These are phyloP conservation scores for Xestobium rufovillosum DNA, from an alignment of 2,888 invertebrate genomes.

Conservation along the genomic window DNA sequence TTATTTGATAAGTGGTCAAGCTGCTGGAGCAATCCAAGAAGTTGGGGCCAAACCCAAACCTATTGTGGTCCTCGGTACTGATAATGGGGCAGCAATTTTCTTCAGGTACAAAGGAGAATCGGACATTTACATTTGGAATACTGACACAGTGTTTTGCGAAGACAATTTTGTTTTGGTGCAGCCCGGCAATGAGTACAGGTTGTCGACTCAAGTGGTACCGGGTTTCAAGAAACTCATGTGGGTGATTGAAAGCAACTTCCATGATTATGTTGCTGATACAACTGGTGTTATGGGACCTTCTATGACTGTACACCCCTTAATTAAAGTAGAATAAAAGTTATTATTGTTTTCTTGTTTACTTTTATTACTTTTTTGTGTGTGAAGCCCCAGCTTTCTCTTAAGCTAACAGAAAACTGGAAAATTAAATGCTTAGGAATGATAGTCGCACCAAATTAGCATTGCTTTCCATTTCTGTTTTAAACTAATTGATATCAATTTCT, in stretches of 20 bases:
- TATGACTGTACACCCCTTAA: conserved; percentile 53
- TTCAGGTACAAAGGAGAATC: conserved; percentile 55
- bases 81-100: conserved; percentile 53
- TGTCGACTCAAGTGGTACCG: conserved; percentile 55
- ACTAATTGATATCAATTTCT: too few species aligned
- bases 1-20: conserved; percentile 47
- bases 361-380: too few species aligned
- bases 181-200: conserved; percentile 49
- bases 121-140: conserved; percentile 58
- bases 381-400: too few species aligned
- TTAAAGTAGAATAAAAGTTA: too few species aligned
- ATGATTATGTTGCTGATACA: conserved; percentile 53
- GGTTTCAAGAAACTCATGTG: conserved; percentile 55
- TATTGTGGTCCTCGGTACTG: conserved; percentile 53
- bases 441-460: too few species aligned
- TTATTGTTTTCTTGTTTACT: conserved; percentile 33
- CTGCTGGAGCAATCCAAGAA: conserved; percentile 50
- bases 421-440: too few species aligned
- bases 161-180: conserved; percentile 53
- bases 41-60: conserved; percentile 50
- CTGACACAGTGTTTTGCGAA: conserved; percentile 48
- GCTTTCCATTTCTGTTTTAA: too few species aligned
- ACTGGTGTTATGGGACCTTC: conserved; percentile 57
- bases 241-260: conserved; percentile 60
- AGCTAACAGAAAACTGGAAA: too few species aligned